These are phyloP conservation scores for Schrankia costaestrigalis DNA, from an alignment of 2,888 invertebrate genomes.

Conservation along the genomic window DNA sequence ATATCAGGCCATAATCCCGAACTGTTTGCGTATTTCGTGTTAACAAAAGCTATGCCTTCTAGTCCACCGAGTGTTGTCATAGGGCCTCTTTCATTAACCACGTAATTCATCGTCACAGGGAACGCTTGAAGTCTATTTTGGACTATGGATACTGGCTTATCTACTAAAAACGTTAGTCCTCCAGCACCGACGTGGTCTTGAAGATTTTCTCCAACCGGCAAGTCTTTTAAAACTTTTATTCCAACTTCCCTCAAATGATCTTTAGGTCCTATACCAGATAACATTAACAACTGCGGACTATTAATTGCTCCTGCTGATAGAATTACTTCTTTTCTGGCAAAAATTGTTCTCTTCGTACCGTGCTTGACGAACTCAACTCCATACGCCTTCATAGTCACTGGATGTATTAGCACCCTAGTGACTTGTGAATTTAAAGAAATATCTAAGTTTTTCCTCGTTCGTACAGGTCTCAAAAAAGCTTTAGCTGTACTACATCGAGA, in stretches of 20 bases:
- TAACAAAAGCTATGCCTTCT: slow-evolving; percentile 93
- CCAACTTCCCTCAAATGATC: slow-evolving; percentile 85
- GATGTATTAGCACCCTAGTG: slow-evolving; percentile 87
- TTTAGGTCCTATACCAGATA: slow-evolving; percentile 91
- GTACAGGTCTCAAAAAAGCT: slow-evolving; percentile 90
- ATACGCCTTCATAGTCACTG: slow-evolving; percentile 86
- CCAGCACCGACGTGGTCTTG: slow-evolving; percentile 95
- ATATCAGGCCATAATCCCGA: slow-evolving; percentile 92
- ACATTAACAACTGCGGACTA: slow-evolving; percentile 94
- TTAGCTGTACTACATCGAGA: slow-evolving; percentile 93
- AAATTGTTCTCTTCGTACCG: slow-evolving; percentile 84
- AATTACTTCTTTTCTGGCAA: slow-evolving; percentile 91
- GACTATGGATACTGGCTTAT: slow-evolving; percentile 91
- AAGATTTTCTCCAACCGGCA: slow-evolving; percentile 89
- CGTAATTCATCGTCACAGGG: slow-evolving; percentile 89
- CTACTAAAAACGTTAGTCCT: slow-evolving; percentile 88
- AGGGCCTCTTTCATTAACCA: slow-evolving; percentile 88
- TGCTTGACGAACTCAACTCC: slow-evolving; percentile 90
- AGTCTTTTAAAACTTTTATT: slow-evolving; percentile 87
- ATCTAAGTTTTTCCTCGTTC: slow-evolving; percentile 88
- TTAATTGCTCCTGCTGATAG: slow-evolving; percentile 95
- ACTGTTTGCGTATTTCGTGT: slow-evolving; percentile 90
- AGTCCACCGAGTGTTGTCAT: slow-evolving; percentile 94
- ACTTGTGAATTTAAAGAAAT: slow-evolving; percentile 90
- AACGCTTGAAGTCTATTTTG: slow-evolving; percentile 89